Evolutionary conservation across 2,113 vertebrate species (phyloP).

Genomic region (Pomatostomus ruficeps): DNA sequence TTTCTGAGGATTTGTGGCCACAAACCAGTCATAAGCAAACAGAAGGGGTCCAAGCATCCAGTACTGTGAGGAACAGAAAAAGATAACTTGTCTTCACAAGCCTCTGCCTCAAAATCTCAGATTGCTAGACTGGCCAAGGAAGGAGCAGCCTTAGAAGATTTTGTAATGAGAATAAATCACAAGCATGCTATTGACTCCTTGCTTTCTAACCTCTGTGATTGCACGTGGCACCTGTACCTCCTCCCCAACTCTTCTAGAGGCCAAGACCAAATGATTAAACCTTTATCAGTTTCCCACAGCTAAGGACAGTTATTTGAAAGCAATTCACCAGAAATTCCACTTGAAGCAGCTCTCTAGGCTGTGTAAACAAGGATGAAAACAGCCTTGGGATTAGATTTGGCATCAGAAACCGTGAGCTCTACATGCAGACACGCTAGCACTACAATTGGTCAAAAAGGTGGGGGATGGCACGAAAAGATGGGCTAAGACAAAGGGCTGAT

Average conservation of each 20-base stretch:
- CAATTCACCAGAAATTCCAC: not conserved
- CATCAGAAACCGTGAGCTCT: not conserved
- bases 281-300: not conserved
- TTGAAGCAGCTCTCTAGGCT: not conserved
- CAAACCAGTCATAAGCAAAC: not conserved
- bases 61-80: not conserved
- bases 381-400: not conserved
- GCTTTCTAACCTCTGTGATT: not conserved
- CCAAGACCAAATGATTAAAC: not conserved
- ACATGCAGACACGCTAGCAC: not conserved
- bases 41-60: not conserved
- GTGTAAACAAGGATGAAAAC: constrained; percentile 43
- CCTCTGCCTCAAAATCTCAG: not conserved
- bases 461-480: not conserved
- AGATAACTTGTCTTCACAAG: not conserved
- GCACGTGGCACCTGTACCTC: not conserved
- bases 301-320: not conserved
- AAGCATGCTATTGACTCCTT: not conserved
- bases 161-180: not conserved
- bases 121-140: not conserved
- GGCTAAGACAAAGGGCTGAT: not conserved
- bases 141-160: not conserved
- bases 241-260: not conserved
- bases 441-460: not conserved
- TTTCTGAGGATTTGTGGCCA: not conserved